These are phyloP conservation scores for Heliconius ismenius DNA, from an alignment of 2,888 invertebrate genomes.

Conservation along the genomic window DNA sequence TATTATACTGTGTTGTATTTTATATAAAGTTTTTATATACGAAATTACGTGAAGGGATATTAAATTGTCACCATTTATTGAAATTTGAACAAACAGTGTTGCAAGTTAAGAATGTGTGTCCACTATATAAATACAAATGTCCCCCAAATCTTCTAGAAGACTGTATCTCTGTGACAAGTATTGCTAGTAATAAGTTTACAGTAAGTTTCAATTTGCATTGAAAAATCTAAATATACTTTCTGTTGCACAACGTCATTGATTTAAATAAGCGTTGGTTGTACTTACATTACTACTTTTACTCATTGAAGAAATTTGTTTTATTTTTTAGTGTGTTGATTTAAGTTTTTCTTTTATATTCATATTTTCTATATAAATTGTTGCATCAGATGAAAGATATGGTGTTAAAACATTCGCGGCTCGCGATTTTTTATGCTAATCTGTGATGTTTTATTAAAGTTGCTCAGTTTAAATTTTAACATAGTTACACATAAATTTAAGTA, in stretches of 20 bases:
- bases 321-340: conserved; percentile 47
- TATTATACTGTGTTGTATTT: background rate
- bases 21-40: background rate
- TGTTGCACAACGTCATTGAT: conserved; percentile 39
- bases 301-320: conserved; percentile 46
- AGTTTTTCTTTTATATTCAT: conserved; percentile 44
- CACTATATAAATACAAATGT: conserved; percentile 1
- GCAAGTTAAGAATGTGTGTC: conserved; percentile 28
- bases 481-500: conserved; percentile 47
- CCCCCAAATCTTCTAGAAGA: conserved; percentile 45
- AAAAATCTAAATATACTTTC: background rate
- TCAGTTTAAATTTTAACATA: conserved; percentile 70
- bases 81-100: conserved; percentile 5
- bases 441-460: conserved; percentile 69
- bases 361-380: conserved; percentile 38
- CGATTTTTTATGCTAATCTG: conserved; percentile 51
- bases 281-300: conserved; percentile 51
- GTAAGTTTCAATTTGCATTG: conserved; percentile 29
- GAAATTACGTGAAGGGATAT: background rate
- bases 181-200: conserved; percentile 37
- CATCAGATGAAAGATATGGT: conserved; percentile 34
- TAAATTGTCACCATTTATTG: background rate
- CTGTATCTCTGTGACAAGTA: conserved; percentile 51
- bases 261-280: conserved; percentile 56
- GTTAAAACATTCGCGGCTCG: conserved; percentile 23